These are phyloP conservation scores for Yponomeuta evonymella DNA, from an alignment of 2,888 invertebrate species.

Conservation along the genomic window DNA sequence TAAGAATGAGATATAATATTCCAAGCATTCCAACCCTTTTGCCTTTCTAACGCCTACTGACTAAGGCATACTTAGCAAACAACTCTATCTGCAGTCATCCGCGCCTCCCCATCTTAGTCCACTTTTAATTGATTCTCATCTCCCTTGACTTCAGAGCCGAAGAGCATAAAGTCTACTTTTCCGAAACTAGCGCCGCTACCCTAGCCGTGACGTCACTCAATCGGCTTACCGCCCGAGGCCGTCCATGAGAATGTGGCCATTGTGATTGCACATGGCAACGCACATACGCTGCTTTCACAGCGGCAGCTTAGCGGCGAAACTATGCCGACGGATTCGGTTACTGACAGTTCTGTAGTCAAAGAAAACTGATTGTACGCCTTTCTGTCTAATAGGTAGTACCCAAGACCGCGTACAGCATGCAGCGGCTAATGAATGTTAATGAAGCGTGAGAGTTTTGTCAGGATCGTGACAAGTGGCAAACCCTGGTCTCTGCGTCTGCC, in stretches of 20 bases:
- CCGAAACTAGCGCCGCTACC: slow-evolving; percentile 7
- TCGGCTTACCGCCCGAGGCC: slow-evolving; percentile 70
- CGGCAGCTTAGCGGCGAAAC: slow-evolving; percentile 6
- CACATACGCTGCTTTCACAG: slow-evolving; percentile 48
- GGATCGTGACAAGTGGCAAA: too few species aligned
- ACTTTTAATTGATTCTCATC: background rate
- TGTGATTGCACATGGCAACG: slow-evolving; percentile 66
- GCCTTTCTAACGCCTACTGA: background rate
- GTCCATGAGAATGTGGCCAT: slow-evolving; percentile 75
- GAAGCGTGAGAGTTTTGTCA: too few species aligned
- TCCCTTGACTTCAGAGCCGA: background rate
- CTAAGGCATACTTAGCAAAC: background rate
- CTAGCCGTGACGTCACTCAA: slow-evolving; percentile 65
- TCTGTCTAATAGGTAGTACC: too few species aligned
- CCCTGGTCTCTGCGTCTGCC: too few species aligned
- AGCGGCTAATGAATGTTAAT: too few species aligned
- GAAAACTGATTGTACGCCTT: too few species aligned
- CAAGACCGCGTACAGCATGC: too few species aligned
- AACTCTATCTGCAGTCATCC: background rate
- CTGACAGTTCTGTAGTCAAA: too few species aligned
- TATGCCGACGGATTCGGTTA: background rate
- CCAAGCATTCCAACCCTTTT: background rate
- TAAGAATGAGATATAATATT: too few species aligned
- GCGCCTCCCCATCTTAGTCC: background rate
- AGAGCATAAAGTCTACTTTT: background rate